These are phyloP conservation scores for Meloe dianella DNA, from an alignment of 2,888 invertebrate species.

Conservation along the genomic window DNA sequence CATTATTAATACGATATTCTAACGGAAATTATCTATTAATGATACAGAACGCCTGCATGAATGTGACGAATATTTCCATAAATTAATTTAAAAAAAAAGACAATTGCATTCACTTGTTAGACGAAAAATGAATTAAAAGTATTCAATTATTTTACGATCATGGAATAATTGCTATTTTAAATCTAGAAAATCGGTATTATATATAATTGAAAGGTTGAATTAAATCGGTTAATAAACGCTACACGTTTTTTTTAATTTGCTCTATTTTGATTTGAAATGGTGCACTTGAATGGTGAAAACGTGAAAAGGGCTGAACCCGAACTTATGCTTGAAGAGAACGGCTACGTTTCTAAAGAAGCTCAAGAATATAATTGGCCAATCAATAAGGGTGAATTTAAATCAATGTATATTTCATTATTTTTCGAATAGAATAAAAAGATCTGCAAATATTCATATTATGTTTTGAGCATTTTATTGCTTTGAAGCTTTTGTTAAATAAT, in stretches of 20 bases:
- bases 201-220: conserved; percentile 3
- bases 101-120: too few relatives aligned
- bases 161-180: neutral
- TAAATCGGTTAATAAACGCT: neutral
- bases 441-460: neutral
- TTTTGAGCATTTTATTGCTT: neutral
- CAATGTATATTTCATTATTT: neutral
- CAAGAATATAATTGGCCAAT: neutral
- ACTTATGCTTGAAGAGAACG: neutral
- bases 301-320: conserved; percentile 1
- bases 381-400: neutral
- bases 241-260: neutral
- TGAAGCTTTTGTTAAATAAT: neutral
- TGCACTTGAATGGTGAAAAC: conserved; percentile 1
- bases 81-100: neutral
- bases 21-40: conserved; percentile 41
- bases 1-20: conserved; percentile 57
- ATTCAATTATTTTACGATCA: neutral
- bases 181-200: neutral
- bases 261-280: neutral
- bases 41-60: neutral
- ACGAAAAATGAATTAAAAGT: neutral
- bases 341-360: neutral
- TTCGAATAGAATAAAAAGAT: neutral
- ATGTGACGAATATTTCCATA: neutral